Conservation (phyloP, 2,888 invertebrate genomes). For the Drosophila maculinotata region DNA sequence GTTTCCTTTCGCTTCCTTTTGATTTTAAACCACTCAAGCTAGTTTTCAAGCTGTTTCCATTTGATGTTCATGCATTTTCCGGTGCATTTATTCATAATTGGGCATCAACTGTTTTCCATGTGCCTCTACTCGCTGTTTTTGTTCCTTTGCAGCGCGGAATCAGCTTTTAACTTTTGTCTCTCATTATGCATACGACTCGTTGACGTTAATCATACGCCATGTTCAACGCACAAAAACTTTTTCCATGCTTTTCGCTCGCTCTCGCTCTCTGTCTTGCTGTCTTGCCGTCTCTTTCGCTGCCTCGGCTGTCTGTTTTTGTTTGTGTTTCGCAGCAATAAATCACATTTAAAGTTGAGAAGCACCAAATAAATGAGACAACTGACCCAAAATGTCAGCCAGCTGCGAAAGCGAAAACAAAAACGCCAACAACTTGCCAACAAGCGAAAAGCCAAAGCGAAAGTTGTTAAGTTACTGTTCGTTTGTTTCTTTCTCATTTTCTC, state of each 20-base stretch:
- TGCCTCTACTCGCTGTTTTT: conserved; percentile 11
- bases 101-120: conserved; percentile 23
- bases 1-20: not conserved
- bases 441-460: conserved; percentile 47
- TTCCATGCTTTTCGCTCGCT: not conserved
- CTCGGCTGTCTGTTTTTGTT: conserved; percentile 17
- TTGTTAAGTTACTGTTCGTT: conserved; percentile 53
- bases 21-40: no score
- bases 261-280: not conserved
- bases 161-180: conserved; percentile 21
- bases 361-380: conserved; percentile 74
- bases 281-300: not conserved
- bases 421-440: conserved; percentile 9
- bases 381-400: conserved; percentile 72
- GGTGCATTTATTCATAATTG: conserved; percentile 45
- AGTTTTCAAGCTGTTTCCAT: conserved; percentile 23
- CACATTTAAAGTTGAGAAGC: conserved; percentile 67
- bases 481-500: not conserved
- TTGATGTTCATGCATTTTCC: conserved; percentile 21
- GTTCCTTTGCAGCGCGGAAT: conserved; percentile 11
- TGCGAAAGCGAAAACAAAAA: conserved; percentile 54
- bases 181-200: conserved; percentile 70
- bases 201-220: conserved; percentile 78
- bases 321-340: conserved; percentile 62
- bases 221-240: conserved; percentile 56